Base-by-base conservation (phyloP, 2,113 vertebrate species). In the Scalopus aquaticus region DNA sequence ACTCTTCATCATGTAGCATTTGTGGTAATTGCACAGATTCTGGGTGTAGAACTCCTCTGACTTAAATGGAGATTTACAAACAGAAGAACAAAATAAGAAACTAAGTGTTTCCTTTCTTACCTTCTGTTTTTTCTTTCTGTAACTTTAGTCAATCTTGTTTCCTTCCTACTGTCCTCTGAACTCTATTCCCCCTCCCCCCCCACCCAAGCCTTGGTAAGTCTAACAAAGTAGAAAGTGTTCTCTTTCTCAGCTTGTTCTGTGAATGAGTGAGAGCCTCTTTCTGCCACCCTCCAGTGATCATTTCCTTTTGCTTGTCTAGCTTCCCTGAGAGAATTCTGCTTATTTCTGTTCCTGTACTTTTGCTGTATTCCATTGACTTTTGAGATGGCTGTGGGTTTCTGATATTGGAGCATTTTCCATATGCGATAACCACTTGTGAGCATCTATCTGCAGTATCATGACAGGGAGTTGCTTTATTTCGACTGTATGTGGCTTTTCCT, bases 251-350 rank as follows among this genome's bases (percentile, higher is more conserved):
- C 28, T 76, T 87, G 7, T 44, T 39, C 42, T 77, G 26, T 11
- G 13, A 39, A 30, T 35, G 10, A 39, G 11, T 28, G 42, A 62
- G 37, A 62, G 20, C 8, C 30, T 44, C 77, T 46, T n/a, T 19
- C 22, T 44, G 2, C 73, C 32, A 46, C 1, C 32, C 3, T 0
- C 3, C 10, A 9, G 1, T 11, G 28, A 12, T 80, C 3, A 17
- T 51, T 15, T 79, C 35, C 16, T 42, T 13, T 44, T 60, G 46
- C n/a, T 74, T 42, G 4, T n/a, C 42, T 9, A 20, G 19, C 6
- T 62, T 60, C 16, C 6, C 26, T 39, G 37, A 3, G 28, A 65
- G 56, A n/a, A 70, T 19, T 72, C 11, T 82, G 8, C 6, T n/a
- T 42, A n/a, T 73, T 9, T 35, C 16, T 69, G 2, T 67, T 69